Percentiles rank a stretch among this genome's conserved stretches.
phyloP scores from a whole-genome alignment of 1,140 invertebrate species.

The Hylyphantes graminicola region DNA sequence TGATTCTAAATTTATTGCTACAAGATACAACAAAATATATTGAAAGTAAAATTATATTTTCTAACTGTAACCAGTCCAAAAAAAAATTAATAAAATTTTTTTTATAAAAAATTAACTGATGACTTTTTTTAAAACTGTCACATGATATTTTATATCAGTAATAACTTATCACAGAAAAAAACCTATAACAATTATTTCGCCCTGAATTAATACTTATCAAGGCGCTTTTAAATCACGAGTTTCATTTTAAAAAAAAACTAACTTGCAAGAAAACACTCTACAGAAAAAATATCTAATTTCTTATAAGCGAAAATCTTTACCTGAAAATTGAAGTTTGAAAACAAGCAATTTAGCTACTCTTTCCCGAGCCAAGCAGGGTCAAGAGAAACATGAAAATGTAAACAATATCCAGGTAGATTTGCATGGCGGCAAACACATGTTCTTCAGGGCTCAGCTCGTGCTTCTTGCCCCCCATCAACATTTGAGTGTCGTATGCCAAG shows the following conservation, averaged over 20 bases:
- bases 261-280: background rate
- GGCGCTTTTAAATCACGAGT: background rate
- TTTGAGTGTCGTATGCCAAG: constrained; percentile 73
- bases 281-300: too few relatives aligned
- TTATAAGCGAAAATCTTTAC: too few relatives aligned
- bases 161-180: too few relatives aligned
- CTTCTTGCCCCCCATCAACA: constrained; percentile 76
- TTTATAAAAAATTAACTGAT: too few relatives aligned
- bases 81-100: too few relatives aligned
- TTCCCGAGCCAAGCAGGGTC: constrained; percentile 68
- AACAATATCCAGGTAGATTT: constrained; percentile 76
- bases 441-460: constrained; percentile 76
- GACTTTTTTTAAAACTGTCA: too few relatives aligned
- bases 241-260: background rate
- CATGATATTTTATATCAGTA: too few relatives aligned
- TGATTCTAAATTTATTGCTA: too few relatives aligned
- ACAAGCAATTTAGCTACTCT: constrained; percentile 8
- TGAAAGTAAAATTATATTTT: too few relatives aligned
- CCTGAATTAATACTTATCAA: background rate
- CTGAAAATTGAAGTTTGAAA: background rate
- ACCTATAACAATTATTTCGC: too few relatives aligned
- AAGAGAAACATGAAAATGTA: constrained; percentile 77
- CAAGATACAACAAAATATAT: too few relatives aligned
- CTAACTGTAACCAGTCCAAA: too few relatives aligned
- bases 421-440: constrained; percentile 74